Conservation (phyloP, 2,888 invertebrate genomes). For the Cantharis nigra region DNA sequence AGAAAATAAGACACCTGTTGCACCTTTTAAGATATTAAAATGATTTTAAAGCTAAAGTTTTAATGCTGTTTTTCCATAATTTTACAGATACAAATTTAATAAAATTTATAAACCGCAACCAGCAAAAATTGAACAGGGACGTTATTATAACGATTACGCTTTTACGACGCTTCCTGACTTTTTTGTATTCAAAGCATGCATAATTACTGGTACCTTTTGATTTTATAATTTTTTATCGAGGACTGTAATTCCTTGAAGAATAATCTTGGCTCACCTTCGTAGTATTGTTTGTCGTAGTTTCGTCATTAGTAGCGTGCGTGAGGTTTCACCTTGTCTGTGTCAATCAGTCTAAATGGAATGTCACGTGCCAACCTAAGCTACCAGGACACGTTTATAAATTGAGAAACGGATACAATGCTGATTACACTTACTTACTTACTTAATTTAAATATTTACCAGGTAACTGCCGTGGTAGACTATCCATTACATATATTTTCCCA, state of each 20-base stretch:
- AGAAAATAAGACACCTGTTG: background rate
- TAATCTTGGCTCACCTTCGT: conserved; percentile 19
- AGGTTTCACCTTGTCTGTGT: conserved; percentile 33
- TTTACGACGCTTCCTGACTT: background rate
- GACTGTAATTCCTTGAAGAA: conserved; percentile 1
- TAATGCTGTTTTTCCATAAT: background rate
- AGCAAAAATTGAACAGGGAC: background rate
- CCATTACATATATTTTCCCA: background rate
- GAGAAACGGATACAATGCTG: conserved; percentile 18
- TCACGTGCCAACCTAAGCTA: conserved; percentile 21
- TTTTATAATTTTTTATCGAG: background rate
- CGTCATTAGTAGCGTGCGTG: conserved; percentile 27
- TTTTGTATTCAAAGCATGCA: background rate
- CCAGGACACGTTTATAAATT: conserved; percentile 22
- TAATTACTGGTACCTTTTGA: background rate
- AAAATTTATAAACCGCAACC: background rate
- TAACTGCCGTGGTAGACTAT: background rate
- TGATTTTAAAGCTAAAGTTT: background rate
- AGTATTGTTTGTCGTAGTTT: conserved; percentile 4
- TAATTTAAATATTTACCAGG: conserved; percentile 14
- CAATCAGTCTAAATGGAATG: conserved; percentile 21
- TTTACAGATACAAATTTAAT: background rate
- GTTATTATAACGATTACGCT: background rate
- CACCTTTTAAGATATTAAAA: background rate
- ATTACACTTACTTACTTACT: conserved; percentile 11